Evolutionary conservation across 2,888 invertebrate genomes (phyloP).

Genomic region (Biston stratarius): DNA sequence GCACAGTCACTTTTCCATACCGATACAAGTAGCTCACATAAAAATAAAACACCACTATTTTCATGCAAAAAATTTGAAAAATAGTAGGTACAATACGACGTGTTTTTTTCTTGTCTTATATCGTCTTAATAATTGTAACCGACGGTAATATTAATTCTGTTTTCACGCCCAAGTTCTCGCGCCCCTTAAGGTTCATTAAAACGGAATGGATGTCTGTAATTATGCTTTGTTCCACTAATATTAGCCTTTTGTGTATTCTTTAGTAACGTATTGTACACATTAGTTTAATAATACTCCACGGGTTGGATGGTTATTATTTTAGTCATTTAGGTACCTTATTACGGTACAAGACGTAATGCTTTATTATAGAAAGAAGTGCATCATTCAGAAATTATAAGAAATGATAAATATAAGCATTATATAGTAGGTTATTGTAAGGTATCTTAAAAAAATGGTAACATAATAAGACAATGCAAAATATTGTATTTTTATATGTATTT

Average conservation of each 20-base stretch:
- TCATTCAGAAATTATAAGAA: too few species aligned
- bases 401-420: too few species aligned
- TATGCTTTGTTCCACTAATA: constrained; percentile 72
- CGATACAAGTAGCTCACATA: too few species aligned
- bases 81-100: background rate
- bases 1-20: too few species aligned
- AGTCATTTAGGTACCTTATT: background rate
- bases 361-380: too few species aligned
- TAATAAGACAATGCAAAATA: too few species aligned
- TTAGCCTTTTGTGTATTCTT: constrained; percentile 64
- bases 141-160: constrained; percentile 6
- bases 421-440: too few species aligned
- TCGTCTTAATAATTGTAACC: constrained; percentile 2
- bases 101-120: background rate
- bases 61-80: too few species aligned
- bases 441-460: too few species aligned
- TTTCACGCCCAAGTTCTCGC: constrained; percentile 18
- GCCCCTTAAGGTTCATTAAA: constrained; percentile 64
- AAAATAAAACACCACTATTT: too few species aligned
- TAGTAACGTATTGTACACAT: constrained; percentile 49
- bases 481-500: too few species aligned
- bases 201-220: constrained; percentile 70
- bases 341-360: too few species aligned
- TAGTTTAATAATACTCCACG: constrained; percentile 45
- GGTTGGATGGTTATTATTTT: constrained; percentile 13